Base-by-base conservation (phyloP, 2,113 vertebrate species). In the Dasypus novemcinctus region DNA sequence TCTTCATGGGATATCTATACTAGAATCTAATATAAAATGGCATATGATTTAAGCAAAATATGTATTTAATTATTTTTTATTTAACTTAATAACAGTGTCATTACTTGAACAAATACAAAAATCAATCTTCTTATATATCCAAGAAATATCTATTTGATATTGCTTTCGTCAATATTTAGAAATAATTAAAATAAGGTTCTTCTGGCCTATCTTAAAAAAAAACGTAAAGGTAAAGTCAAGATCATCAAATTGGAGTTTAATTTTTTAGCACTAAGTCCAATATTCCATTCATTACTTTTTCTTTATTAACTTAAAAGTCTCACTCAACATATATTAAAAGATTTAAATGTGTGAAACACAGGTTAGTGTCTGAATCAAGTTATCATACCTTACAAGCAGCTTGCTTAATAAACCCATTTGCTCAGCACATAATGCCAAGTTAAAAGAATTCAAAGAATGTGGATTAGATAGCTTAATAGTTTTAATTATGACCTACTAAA, bases 361-460 rank as follows among this genome's bases (percentile, higher is more conserved):
- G 31, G 75, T 96, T 90, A 92, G 38, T 52, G 63, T 72, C 46
- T 89, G 83, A 92, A 84, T 91, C 36, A 89, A 88, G 33, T 38
- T 95, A 88, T 75, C 82, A 49, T 79, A 85, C 38, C 81, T 88
- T 94, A 69, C 4, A 88, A 91, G 81, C 61, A 72, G 94, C 69
- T 82, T 95, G 72, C 46, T 95, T 95, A 95, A 95, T 92, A 95
- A 97, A 79, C 20, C 25, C 69, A 82, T 93, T 96, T 95, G 63
- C 52, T 96, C 87, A 90, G 63, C 41, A 91, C 63, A 64, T 79
- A 94, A 90, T 49, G 64, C 59, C 69, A 95, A 96, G 54, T 81
- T 88, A 86, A 92, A 97, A 90, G 85, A 97, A 97, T 95, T 91
- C 27, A 82, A 95, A 96, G 94, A 96, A 96, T 57, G 85, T 21